Evolutionary conservation across 64 coral and sea anemone species (phyloP), one percentile per base, ranked within the genome.

Genomic region (Trachythela sp.): DNA sequence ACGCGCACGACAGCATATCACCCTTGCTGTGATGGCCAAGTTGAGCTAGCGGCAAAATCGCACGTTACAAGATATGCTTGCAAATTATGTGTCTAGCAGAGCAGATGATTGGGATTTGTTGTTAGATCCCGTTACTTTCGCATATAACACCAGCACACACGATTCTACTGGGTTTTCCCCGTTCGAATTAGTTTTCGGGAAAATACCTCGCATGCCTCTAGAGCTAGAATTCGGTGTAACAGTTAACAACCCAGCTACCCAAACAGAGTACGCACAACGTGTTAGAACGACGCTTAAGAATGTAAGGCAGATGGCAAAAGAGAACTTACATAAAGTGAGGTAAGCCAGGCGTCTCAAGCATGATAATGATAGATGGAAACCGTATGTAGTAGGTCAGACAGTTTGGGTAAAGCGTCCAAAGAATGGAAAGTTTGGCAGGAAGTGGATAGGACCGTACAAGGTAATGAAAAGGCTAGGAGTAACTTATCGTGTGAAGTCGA

Each of bases 361-460:
- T 4, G 13, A 35, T n/a, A 77, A 13, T 77, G 30, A 13, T 4
- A 39, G 2, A 9, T 32, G 31, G 54, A 59, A 59, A 22, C 54
- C 54, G 13, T 22, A 59, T 59, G 54, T 13, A 59, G 54, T n/a
- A 59, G 54, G 54, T 59, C 54, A 59, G 24, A 59, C 54, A 2
- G 54, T 59, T 59, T 59, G 54, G 54, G 59, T 68, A 5, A 77
- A 77, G 17, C 71, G 71, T 18, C 71, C 71, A 77, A 77, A 77
- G 31, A 27, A 33, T 2, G 13, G n/a, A 2, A 77, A 77, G n/a
- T 39, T 77, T 15, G 36, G 71, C 30, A 0, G 71, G 36, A 77
- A 77, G 31, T 77, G 31, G n/a, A 35, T 77, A 13, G 71, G 71
- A 2, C 71, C 71, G n/a, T 77, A 77, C 30, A 32, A 77, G 31